Evolutionary conservation across 2,113 vertebrate genomes (phyloP).

Genomic region (Maylandia zebra): DNA sequence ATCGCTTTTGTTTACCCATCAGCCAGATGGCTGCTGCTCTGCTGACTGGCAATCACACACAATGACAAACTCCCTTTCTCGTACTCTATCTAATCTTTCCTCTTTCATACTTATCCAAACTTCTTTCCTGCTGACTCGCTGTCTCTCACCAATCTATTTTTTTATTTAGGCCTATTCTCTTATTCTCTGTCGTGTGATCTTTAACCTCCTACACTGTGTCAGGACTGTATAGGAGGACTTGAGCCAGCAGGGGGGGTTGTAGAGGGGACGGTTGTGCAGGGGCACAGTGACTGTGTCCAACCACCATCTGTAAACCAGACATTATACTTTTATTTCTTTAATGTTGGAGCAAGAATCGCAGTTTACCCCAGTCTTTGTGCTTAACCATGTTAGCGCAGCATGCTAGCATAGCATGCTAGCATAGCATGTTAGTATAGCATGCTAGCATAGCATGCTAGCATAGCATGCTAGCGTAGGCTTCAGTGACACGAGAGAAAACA

Average conservation of each 20-base stretch:
- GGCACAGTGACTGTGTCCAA: neutral
- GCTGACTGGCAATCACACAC: neutral
- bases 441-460: fast-evolving
- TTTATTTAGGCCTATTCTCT: neutral
- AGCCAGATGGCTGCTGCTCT: constrained; percentile 22
- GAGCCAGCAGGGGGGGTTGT: neutral
- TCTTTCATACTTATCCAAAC: neutral
- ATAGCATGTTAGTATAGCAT: fast-evolving
- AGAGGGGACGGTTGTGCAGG: neutral
- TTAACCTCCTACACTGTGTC: neutral
- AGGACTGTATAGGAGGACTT: neutral
- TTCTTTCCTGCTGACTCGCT: neutral
- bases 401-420: fast-evolving
- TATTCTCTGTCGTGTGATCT: neutral
- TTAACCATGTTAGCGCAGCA: fast-evolving
- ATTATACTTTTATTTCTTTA: neutral
- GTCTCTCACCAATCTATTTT: neutral
- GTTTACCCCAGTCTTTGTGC: neutral
- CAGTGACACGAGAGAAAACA: neutral
- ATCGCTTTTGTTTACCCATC: constrained; percentile 39
- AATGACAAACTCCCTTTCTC: neutral
- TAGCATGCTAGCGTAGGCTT: neutral
- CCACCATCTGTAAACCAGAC: neutral
- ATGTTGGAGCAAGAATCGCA: fast-evolving
- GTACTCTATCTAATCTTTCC: neutral